Conservation (phyloP, 1,140 invertebrate genomes). For the Rhopalosiphum maidis region DNA sequence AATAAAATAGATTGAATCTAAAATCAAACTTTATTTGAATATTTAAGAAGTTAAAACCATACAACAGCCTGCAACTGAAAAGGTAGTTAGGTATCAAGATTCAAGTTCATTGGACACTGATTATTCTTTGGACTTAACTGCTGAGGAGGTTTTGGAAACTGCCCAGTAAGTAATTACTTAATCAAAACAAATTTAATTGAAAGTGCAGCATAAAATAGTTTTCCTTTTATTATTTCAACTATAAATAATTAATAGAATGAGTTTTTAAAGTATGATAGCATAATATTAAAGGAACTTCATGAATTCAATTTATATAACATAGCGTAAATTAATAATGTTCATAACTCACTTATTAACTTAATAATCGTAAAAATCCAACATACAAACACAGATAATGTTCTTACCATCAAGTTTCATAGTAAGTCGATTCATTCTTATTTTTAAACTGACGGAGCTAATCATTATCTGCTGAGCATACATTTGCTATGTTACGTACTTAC, state of each 20-base stretch:
- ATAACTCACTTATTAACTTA: no score
- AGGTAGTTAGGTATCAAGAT: conserved; percentile 44
- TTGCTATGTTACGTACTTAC: no score
- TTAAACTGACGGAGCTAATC: no score
- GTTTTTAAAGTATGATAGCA: not conserved
- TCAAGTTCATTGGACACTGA: not conserved
- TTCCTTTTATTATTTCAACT: not conserved
- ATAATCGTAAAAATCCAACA: no score
- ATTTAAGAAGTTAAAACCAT: conserved; percentile 36
- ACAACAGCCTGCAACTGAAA: conserved; percentile 16
- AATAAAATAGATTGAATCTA: not conserved
- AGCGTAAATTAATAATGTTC: no score
- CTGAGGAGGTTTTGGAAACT: conserved; percentile 24
- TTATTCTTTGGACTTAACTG: conserved; percentile 31
- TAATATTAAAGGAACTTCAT: not conserved
- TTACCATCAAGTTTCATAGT: no score
- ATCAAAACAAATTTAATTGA: not conserved
- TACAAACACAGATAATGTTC: no score
- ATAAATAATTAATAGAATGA: not conserved
- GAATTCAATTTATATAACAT: not conserved
- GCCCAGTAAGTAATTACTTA: conserved; percentile 26
- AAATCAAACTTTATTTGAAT: conserved; percentile 19
- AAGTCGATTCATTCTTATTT: no score
- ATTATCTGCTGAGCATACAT: no score
- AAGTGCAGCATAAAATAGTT: not conserved